Conservation (phyloP, 2,113 vertebrate species). For the Pogona vitticeps region DNA sequence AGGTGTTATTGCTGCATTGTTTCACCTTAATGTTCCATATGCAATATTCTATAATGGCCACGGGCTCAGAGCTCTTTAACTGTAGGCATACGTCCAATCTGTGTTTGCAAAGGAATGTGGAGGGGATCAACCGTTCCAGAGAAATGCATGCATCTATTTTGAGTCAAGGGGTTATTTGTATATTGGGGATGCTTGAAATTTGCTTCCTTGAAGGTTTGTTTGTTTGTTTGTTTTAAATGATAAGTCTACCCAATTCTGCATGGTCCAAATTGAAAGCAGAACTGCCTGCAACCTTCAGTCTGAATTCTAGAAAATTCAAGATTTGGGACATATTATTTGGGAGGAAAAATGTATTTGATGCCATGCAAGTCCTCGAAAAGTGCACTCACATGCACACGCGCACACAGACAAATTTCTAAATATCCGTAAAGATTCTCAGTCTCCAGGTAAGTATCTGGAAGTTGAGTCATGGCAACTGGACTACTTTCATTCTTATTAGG, state of each 20-base stretch:
- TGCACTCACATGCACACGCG: neutral
- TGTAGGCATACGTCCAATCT: neutral
- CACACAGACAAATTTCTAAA: neutral
- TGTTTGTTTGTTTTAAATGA: too few species aligned
- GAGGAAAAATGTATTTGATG: neutral
- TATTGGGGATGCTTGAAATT: neutral
- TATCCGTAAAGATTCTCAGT: too few species aligned
- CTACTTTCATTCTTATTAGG: too few species aligned
- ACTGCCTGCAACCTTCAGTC: neutral
- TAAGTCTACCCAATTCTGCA: neutral
- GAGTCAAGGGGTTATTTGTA: neutral
- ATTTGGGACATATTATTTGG: neutral
- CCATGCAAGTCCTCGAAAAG: too few species aligned
- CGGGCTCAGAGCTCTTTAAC: neutral
- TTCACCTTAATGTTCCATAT: neutral
- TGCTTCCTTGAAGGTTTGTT: neutral
- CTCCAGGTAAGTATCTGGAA: too few species aligned
- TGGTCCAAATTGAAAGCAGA: neutral
- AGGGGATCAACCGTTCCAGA: neutral
- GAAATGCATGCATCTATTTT: neutral
- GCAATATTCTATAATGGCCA: neutral
- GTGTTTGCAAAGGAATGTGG: neutral
- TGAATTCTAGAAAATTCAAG: neutral
- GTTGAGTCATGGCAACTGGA: too few species aligned
- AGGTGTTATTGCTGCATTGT: neutral